Base-by-base conservation (phyloP, 2,888 invertebrate genomes). In the Apodemia zela region DNA sequence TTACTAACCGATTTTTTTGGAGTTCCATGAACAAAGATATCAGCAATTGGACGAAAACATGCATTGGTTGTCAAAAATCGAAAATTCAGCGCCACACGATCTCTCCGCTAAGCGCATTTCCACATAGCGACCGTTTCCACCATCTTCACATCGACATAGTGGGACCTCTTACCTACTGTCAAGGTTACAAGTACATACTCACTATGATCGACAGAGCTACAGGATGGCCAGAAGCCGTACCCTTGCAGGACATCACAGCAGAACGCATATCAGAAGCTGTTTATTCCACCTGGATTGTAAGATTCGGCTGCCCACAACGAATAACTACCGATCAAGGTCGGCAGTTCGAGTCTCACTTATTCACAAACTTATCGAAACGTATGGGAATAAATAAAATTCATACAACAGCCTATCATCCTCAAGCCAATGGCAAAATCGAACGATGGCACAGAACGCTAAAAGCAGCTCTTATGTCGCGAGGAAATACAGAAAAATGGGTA, bases 231-330 rank as follows among this genome's bases (percentile, higher is more conserved):
- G 68, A 72, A 62, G 67, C 60, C 5, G 0, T 62, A 29, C 66
- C 68, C 4, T 42, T 68, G 4, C 58, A 62, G 18, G 65, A 66
- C 6, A 69, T 66, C 60, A 65, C 71, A 2, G 76, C 75, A 0
- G 71, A 72, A 15, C 75, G 73, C 0, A 71, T 77, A 0, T 72
- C 74, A 0, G 63, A 64, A 8, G 68, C 68, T 1, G 67, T 80
- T 7, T 71, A 72, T 35, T 62, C 62, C 3, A 42, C 42, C 1
- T 73, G 72, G 72, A 73, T 74, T 8, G 58, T 59, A 17, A 65
- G 72, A 18, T 74, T 68, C 61, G 74, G 73, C 5, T 69, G 68
- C 18, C 72, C 72, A 8, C 8, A 11, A 0, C 66, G 59, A n/a
- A 29, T 75, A 13, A 72, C 71, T 0, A 45, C 15, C 13, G 45